Evolutionary conservation across 1,140 invertebrate species (phyloP).

Genomic region (Megalonaias nervosa): DNA sequence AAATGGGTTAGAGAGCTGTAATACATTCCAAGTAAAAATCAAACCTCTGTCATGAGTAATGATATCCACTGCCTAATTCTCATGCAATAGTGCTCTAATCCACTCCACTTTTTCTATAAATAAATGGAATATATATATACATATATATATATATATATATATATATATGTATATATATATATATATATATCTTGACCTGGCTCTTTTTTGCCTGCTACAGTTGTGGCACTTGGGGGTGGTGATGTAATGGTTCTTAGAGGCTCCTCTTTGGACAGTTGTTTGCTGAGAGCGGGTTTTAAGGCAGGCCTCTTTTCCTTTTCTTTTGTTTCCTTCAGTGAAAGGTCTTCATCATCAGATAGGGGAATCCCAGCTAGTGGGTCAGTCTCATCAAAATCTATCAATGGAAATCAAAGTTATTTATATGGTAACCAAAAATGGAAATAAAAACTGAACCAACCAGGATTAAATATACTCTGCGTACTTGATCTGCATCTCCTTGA

Average conservation of each 20-base stretch:
- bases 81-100: too few relatives aligned
- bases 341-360: constrained; percentile 57
- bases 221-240: constrained; percentile 9
- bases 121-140: too few relatives aligned
- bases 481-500: background rate
- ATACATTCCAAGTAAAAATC: too few relatives aligned
- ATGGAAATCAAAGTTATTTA: constrained; percentile 8
- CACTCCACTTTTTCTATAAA: too few relatives aligned
- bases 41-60: too few relatives aligned
- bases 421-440: background rate
- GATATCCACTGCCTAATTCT: too few relatives aligned
- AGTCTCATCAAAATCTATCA: constrained; percentile 65
- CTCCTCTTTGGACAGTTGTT: background rate
- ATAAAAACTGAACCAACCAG: background rate
- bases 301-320: background rate
- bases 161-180: background rate
- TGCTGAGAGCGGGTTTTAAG: background rate
- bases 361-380: constrained; percentile 61
- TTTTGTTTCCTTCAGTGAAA: constrained; percentile 14
- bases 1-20: too few relatives aligned
- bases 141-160: too few relatives aligned
- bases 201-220: background rate
- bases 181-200: background rate
- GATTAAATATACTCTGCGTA: background rate
- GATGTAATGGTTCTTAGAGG: too few relatives aligned